Evolutionary conservation across 2,888 invertebrate genomes (phyloP).

Genomic region (Muscina levida): DNA sequence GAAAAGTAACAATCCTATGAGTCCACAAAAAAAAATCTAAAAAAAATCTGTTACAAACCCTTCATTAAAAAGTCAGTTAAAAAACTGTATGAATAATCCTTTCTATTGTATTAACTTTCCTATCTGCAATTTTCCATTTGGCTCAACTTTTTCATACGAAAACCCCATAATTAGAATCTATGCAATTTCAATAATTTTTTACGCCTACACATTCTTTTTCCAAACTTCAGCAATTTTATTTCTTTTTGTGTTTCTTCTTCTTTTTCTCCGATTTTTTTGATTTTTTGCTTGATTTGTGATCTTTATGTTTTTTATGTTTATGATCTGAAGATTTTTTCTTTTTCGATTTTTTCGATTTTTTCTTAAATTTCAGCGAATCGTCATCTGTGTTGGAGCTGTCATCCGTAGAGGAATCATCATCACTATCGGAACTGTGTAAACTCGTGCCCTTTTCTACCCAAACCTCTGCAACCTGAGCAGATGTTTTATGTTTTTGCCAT

Average conservation of each 20-base stretch:
- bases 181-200: too few species aligned
- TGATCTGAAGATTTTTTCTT: constrained; percentile 57
- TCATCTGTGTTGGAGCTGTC: neutral
- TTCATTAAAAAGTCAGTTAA: too few species aligned
- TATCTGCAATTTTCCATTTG: too few species aligned
- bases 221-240: constrained; percentile 42
- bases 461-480: constrained; percentile 40
- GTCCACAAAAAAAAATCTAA: too few species aligned
- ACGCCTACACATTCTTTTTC: neutral
- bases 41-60: too few species aligned
- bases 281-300: constrained; percentile 55
- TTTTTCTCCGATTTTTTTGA: constrained; percentile 55
- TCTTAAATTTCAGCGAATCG: constrained; percentile 37
- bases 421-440: constrained; percentile 24
- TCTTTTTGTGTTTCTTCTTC: constrained; percentile 63
- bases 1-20: too few species aligned
- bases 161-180: too few species aligned
- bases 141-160: neutral
- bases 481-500: constrained; percentile 55
- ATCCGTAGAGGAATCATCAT: constrained; percentile 27
- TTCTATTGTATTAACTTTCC: too few species aligned
- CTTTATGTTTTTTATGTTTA: constrained; percentile 58
- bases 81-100: too few species aligned
- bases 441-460: constrained; percentile 52
- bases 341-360: constrained; percentile 60